Percentiles rank a stretch among this genome's conserved stretches.
These are phyloP conservation scores for Ceratosolen solmsi DNA, from an alignment of 1,140 invertebrate genomes.

Conservation along the genomic window DNA sequence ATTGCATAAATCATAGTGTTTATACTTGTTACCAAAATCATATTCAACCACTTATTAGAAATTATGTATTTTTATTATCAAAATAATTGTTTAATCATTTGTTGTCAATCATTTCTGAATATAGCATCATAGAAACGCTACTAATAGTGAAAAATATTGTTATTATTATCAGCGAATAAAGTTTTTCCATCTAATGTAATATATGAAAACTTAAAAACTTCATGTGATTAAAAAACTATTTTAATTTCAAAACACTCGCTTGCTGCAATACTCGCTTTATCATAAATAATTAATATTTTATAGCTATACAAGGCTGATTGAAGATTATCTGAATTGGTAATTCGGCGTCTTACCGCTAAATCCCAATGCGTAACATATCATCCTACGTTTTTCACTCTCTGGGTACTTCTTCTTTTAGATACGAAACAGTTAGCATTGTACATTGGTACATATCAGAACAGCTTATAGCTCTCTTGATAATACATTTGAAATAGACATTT, in stretches of 20 bases:
- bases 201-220: too few relatives aligned
- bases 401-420: constrained; percentile 19
- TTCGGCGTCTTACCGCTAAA: background rate
- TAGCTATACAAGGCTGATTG: background rate
- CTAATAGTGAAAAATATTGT: too few relatives aligned
- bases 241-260: constrained; percentile 4
- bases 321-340: constrained; percentile 44
- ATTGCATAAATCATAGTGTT: too few relatives aligned
- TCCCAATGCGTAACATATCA: constrained; percentile 7
- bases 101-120: too few relatives aligned
- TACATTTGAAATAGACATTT: background rate
- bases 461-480: constrained; percentile 15
- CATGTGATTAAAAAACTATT: too few relatives aligned
- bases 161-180: too few relatives aligned
- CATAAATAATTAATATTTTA: constrained; percentile 9
- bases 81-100: too few relatives aligned
- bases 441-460: background rate
- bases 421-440: constrained; percentile 1
- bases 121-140: too few relatives aligned
- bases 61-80: too few relatives aligned
- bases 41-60: too few relatives aligned
- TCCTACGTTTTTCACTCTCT: background rate
- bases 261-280: background rate
- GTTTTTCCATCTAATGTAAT: too few relatives aligned
- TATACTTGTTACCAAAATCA: too few relatives aligned